phyloP scores from a whole-genome alignment of 1,140 invertebrate species.

The Pissodes strobi region DNA sequence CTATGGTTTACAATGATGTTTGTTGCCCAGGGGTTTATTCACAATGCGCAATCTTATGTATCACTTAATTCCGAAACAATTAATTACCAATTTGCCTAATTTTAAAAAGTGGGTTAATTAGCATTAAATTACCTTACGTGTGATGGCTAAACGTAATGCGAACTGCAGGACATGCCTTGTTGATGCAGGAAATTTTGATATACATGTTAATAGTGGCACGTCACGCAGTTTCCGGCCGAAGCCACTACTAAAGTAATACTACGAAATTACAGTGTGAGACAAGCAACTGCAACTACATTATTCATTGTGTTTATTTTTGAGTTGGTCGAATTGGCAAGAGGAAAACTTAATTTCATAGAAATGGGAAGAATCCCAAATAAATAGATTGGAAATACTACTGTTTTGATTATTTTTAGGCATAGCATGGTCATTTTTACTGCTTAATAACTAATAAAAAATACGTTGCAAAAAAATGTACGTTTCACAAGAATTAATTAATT shows the following conservation, averaged over 20 bases:
- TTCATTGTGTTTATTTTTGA: too few relatives aligned
- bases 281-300: not conserved
- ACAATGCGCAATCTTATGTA: too few relatives aligned
- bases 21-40: not conserved
- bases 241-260: not conserved
- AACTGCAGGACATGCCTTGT: slow-evolving; percentile 51
- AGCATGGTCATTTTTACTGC: too few relatives aligned
- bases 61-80: not conserved
- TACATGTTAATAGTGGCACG: slow-evolving; percentile 51
- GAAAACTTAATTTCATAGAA: too few relatives aligned
- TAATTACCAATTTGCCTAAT: slow-evolving; percentile 3
- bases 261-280: not conserved
- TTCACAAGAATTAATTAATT: too few relatives aligned
- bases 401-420: too few relatives aligned
- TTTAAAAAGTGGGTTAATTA: slow-evolving; percentile 21
- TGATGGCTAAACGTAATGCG: slow-evolving; percentile 4
- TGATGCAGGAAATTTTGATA: slow-evolving; percentile 53
- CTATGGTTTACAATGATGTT: too few relatives aligned
- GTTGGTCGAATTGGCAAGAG: too few relatives aligned
- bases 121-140: slow-evolving; percentile 5
- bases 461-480: too few relatives aligned
- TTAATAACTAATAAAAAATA: too few relatives aligned
- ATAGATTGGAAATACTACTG: too few relatives aligned
- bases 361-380: too few relatives aligned
- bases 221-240: slow-evolving; percentile 44